Evolutionary conservation across 2,797 vertebrate genomes (phyloP).

Genomic region (Anableps anableps): DNA sequence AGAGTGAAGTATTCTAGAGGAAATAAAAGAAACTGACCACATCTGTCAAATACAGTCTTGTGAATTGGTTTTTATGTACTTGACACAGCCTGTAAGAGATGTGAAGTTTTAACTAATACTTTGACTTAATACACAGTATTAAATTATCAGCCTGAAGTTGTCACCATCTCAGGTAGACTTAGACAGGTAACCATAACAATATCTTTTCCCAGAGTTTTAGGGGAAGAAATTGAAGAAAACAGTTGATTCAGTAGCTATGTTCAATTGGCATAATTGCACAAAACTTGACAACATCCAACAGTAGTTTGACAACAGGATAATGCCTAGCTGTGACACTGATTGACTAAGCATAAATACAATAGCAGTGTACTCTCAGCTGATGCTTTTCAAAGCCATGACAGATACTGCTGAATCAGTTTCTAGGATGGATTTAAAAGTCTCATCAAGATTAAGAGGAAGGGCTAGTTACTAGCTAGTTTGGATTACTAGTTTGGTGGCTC

Average conservation of each 20-base stretch:
- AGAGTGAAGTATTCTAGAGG: not conserved
- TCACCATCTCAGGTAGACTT: not conserved
- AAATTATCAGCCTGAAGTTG: not conserved
- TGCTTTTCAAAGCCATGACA: not conserved
- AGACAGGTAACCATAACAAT: not conserved
- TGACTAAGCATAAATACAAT: not conserved
- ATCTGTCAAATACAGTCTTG: not conserved
- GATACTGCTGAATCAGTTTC: not conserved
- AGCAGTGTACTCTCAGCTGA: not conserved
- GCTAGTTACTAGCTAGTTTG: not conserved
- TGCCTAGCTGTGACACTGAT: not conserved
- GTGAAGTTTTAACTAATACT: not conserved
- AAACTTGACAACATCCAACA: not conserved
- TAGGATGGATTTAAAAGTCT: not conserved
- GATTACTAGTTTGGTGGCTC: not conserved
- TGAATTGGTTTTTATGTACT: not conserved
- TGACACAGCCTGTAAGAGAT: not conserved
- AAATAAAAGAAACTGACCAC: not conserved
- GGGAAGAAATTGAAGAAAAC: not conserved
- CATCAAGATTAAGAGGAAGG: not conserved
- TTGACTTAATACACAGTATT: not conserved
- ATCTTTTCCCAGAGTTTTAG: not conserved
- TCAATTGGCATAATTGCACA: not conserved
- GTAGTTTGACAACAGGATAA: not conserved
- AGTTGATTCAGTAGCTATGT: not conserved